Base-by-base conservation (phyloP, 2,888 invertebrate genomes). In the Electrophaes corylata region DNA sequence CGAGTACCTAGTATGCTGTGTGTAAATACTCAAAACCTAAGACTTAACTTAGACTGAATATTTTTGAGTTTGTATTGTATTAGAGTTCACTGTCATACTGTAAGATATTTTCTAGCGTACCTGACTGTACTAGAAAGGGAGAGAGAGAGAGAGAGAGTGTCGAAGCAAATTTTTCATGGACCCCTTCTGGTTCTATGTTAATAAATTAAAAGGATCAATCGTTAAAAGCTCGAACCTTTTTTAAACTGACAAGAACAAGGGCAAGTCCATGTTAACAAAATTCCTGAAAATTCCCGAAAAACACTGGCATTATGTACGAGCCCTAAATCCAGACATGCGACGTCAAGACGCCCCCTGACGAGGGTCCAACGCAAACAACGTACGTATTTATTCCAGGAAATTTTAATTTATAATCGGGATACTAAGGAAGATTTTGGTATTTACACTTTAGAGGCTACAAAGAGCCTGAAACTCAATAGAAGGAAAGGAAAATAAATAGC, bases 321-420 rank as follows among this genome's bases (percentile, higher is more conserved):
- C 40, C 56, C 44, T 50, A 45, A 47, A 20, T 23, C 39, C 47
- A 44, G 60, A 56, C 60, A 56, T 39, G 48, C 50, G 41, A 40
- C 55, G 55, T 60, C 60, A 51, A 37, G 47, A 33, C 26, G 44
- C 14, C 39, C 14, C 39, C 14, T 61, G 61, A 61, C 53, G 45
- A 61, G 61, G 61, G 61, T 61, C 37, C 48, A 48, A 18, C 45
- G 31, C 43, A 57, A 60, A 61, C 57, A 61, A 51, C 50, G 45
- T 43, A 46, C 53, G 51, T 51, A 48, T 52, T 52, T 40, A 55
- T 59, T 29, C 33, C 37, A 8, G 8, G 23, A 44, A 48, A 60
- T 60, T 60, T 60, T 52, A 56, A 60, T 60, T 56, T 52, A 56
- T 60, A 60, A 60, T 60, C 50, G 54, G 4, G 45, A 45, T 20